Conservation (phyloP, 2,113 vertebrate species). For the Oceanites oceanicus region DNA sequence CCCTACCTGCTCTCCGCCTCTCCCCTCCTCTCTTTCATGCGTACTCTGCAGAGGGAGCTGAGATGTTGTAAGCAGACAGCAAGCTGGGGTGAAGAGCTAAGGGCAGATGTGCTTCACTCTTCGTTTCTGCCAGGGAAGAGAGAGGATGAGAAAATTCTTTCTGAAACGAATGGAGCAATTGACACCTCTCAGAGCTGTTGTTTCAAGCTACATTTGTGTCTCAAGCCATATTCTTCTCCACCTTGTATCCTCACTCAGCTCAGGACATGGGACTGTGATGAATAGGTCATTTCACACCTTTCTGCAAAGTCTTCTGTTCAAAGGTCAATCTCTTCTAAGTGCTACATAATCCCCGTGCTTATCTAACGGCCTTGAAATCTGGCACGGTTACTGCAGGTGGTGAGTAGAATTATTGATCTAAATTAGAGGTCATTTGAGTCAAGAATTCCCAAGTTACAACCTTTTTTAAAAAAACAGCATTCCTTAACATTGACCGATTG, state of each 20-base stretch:
- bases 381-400: neutral
- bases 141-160: neutral
- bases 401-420: neutral
- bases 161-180: neutral
- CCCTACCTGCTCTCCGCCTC: neutral
- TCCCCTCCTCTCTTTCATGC: neutral
- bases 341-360: neutral
- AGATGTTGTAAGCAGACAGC: neutral
- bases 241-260: neutral
- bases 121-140: neutral
- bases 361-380: constrained; percentile 16
- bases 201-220: neutral
- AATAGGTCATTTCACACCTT: constrained; percentile 7
- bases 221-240: neutral
- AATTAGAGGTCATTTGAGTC: neutral
- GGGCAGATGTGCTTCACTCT: neutral
- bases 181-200: neutral
- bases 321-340: neutral
- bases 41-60: neutral
- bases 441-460: neutral
- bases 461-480: neutral
- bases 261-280: neutral
- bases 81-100: neutral
- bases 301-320: constrained; percentile 8
- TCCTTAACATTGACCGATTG: neutral